These are phyloP conservation scores for Sarotherodon lohbergeri DNA, from an alignment of 2,113 vertebrate species.

Conservation along the genomic window DNA sequence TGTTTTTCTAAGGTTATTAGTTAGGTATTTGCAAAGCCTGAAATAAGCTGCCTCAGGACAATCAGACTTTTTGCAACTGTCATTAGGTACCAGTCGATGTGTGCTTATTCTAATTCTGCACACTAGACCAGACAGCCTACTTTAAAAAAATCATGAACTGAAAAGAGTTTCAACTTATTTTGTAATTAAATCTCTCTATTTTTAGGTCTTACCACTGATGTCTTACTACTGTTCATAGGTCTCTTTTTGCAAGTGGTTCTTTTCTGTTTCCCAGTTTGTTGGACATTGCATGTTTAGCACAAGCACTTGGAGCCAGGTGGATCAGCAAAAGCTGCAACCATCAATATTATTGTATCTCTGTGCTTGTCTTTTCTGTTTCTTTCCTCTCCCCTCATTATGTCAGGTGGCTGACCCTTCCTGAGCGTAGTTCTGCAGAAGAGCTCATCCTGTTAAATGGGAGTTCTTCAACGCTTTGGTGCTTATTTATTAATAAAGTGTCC, in stretches of 20 bases:
- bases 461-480: background rate
- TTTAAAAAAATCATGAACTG: background rate
- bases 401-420: rapidly evolving
- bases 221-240: background rate
- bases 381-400: background rate
- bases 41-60: background rate
- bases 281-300: background rate
- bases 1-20: background rate
- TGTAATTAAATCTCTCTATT: background rate
- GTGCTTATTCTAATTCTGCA: background rate
- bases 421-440: background rate
- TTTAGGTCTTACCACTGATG: background rate
- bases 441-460: background rate
- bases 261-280: background rate
- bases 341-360: background rate
- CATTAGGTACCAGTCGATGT: background rate
- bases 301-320: background rate
- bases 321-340: background rate
- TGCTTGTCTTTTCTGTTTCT: background rate
- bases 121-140: background rate
- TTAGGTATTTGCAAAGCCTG: background rate
- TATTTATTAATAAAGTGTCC: background rate
- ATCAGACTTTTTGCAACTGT: background rate
- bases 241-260: background rate
- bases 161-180: background rate